These are phyloP conservation scores for Condylura cristata DNA, from an alignment of 2,113 vertebrate species.

Conservation along the genomic window DNA sequence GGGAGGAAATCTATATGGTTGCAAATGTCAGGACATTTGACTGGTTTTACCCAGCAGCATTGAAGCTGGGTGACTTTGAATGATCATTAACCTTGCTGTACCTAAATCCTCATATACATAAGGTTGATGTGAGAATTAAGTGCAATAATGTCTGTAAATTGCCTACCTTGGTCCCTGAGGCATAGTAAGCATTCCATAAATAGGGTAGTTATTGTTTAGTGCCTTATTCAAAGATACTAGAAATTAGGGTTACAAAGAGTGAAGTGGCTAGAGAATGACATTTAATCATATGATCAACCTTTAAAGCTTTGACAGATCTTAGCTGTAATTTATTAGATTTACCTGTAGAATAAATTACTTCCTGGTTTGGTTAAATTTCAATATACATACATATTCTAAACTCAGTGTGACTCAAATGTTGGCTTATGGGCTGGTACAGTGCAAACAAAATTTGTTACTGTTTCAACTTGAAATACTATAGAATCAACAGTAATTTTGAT, in stretches of 20 bases:
- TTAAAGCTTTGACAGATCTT: background rate
- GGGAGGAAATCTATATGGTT: background rate
- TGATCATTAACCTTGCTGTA: conserved; percentile 34
- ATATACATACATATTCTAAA: background rate
- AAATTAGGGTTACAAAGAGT: background rate
- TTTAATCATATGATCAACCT: background rate
- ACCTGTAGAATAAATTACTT: background rate
- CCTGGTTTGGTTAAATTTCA: background rate
- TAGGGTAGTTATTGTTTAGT: conserved; percentile 35
- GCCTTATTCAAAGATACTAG: conserved; percentile 8
- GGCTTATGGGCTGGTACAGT: background rate
- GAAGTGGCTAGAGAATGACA: background rate
- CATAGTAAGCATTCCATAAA: background rate
- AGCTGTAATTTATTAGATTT: background rate
- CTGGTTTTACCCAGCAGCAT: background rate
- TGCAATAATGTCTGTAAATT: background rate
- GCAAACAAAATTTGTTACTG: background rate
- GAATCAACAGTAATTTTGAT: background rate
- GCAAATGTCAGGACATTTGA: background rate
- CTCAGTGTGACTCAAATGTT: background rate
- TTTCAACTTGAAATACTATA: background rate
- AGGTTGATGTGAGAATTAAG: conserved; percentile 36
- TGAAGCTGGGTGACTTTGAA: conserved; percentile 28
- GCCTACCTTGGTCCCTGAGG: background rate
- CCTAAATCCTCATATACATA: background rate